These are phyloP conservation scores for Pseudococcus longispinus DNA, from an alignment of 2,888 invertebrate genomes.

Conservation along the genomic window DNA sequence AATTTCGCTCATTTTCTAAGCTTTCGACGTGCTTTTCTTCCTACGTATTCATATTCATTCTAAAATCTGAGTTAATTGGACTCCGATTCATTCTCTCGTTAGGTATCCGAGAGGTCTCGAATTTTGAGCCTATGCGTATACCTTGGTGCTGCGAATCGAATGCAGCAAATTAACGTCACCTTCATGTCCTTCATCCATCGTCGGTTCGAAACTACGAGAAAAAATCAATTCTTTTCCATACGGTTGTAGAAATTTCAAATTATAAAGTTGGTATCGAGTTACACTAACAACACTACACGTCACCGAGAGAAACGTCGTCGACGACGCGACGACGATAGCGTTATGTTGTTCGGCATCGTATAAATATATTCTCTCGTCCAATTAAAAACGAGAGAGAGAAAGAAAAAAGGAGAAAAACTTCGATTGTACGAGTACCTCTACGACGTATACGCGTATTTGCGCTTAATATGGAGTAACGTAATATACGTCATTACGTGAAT, in stretches of 20 bases:
- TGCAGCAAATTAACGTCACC: not conserved
- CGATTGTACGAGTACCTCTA: not conserved
- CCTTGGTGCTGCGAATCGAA: too few species aligned
- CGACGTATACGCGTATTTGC: not conserved
- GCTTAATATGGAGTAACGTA: not conserved
- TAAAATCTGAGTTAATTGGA: too few species aligned
- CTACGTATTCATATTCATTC: too few species aligned
- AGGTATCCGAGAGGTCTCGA: too few species aligned
- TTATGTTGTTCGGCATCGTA: not conserved
- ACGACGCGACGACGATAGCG: not conserved
- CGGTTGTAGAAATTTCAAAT: slow-evolving; percentile 2
- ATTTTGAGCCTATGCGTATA: too few species aligned
- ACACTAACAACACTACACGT: too few species aligned
- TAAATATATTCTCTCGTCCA: not conserved
- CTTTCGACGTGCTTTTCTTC: too few species aligned
- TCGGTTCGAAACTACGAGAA: not conserved
- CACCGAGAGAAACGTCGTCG: too few species aligned
- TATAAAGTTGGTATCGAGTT: not conserved
- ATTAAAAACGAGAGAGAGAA: not conserved
- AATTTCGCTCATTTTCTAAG: too few species aligned
- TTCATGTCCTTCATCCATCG: not conserved
- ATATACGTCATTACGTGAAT: slow-evolving; percentile 11
- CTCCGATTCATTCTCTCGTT: too few species aligned
- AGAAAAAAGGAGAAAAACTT: not conserved
- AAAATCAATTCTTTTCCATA: not conserved